Base-by-base conservation (phyloP, 2,113 vertebrate genomes). In the Pseudorhombus dupliciocellatus region DNA sequence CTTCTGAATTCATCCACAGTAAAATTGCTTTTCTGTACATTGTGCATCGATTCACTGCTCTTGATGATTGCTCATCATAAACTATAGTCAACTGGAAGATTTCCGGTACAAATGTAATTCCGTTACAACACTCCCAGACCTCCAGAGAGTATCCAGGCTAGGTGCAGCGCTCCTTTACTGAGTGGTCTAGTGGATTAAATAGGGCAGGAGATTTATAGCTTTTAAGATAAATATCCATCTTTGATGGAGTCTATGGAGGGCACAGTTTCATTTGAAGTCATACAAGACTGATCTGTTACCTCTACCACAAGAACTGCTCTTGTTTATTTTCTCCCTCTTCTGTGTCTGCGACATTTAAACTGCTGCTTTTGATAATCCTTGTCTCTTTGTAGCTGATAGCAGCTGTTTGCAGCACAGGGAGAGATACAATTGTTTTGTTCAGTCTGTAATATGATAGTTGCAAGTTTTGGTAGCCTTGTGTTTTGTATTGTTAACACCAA, bases 1-100 rank as follows among this genome's bases (percentile, higher is more conserved):
- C 24, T 54, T 1, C 1, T 54, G 75, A 77, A 73, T 57, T 61
- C 1, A 79, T 70, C 74, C 73, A 81, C 66, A 64, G 31, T 79
- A 55, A 70, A 78, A 66, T 40, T 53, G 24, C 57, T 68, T 66
- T 28, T 44, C 66, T 69, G 59, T 66, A 68, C 60, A 24, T 26
- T 37, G 59, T 65, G 63, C 20, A 31, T 37, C 73, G 65, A 42
- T 73, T 25, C n/a, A 64, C 34, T 66, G 42, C 62, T 34, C 25
- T 9, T 51, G 46, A 54, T 56, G 63, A 72, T 53, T 64, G 62
- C 53, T 67, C 46, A 64, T 76, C 58, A 56, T 82, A 9, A 73
- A 77, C 50, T 57, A 21, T 25, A 61, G 56, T 76, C 34, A 66
- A 30, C 6, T 61, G 63, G 70, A 65, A 7, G 52, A 80, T 67